phyloP scores from a whole-genome alignment of 2,113 vertebrate species.

The Podiceps cristatus region DNA sequence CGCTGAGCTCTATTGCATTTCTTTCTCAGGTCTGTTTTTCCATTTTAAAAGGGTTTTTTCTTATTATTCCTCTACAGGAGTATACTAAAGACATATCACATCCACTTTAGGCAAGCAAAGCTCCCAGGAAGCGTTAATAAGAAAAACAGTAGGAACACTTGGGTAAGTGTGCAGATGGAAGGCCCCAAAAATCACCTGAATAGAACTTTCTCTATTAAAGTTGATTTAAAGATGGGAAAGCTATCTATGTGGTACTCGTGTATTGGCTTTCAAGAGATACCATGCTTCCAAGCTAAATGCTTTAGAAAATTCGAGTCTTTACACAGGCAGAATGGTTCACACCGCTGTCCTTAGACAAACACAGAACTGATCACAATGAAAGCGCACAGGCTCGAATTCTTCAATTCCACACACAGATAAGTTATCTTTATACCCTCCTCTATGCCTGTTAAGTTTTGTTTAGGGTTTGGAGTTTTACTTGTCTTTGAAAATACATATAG shows the following conservation, averaged over 20 bases:
- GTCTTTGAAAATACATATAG: neutral
- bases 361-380: neutral
- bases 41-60: neutral
- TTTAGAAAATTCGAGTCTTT: neutral
- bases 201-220: neutral
- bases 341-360: neutral
- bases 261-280: neutral
- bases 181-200: neutral
- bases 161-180: neutral
- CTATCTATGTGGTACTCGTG: neutral
- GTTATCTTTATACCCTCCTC: neutral
- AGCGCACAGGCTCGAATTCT: neutral
- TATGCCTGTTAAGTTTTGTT: neutral
- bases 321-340: neutral
- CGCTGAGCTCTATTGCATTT: neutral
- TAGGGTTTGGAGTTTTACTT: neutral
- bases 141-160: neutral
- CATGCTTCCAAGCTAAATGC: neutral
- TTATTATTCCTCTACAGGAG: neutral
- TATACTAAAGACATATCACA: neutral
- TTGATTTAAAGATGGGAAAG: neutral
- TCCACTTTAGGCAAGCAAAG: neutral
- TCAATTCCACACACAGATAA: neutral
- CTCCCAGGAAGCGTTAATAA: neutral
- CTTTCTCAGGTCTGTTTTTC: neutral